Percentiles rank a stretch among this genome's conserved stretches.
Conservation (phyloP, 2,888 invertebrate species). For the Megaustenia siamemsis region DNA sequence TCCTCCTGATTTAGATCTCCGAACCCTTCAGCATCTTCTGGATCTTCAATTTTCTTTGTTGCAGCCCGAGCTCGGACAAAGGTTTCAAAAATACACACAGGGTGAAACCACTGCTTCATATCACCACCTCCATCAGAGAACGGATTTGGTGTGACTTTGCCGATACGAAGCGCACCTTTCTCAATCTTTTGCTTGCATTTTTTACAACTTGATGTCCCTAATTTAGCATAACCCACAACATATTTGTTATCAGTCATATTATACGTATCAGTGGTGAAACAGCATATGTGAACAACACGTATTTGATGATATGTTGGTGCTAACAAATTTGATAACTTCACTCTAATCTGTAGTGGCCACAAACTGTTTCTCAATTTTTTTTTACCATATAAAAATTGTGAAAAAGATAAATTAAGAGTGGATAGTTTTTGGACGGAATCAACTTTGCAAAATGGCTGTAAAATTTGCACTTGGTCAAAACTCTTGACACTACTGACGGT, state of each 20-base stretch:
- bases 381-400: neutral
- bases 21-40: slow-evolving; percentile 90
- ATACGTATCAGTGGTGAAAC: neutral
- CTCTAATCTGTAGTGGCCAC: neutral
- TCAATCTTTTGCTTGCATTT: slow-evolving; percentile 90
- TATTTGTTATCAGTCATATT: slow-evolving; percentile 80
- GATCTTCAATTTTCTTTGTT: slow-evolving; percentile 89
- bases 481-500: neutral
- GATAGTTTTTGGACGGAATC: neutral
- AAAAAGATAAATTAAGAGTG: neutral
- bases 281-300: neutral
- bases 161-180: slow-evolving; percentile 87
- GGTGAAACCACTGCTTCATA: slow-evolving; percentile 91
- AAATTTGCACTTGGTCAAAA: neutral
- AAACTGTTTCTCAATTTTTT: neutral
- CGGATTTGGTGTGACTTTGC: slow-evolving; percentile 89
- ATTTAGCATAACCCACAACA: slow-evolving; percentile 89
- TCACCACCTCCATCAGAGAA: slow-evolving; percentile 86
- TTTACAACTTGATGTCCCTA: slow-evolving; percentile 90
- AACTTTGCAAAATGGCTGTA: no score
- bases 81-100: slow-evolving; percentile 89
- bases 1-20: slow-evolving; percentile 85
- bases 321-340: neutral
- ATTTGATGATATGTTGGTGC: no score
- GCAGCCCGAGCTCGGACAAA: slow-evolving; percentile 89